Evolutionary conservation across 2,797 vertebrate species (phyloP).

Genomic region (Periparus ater): DNA sequence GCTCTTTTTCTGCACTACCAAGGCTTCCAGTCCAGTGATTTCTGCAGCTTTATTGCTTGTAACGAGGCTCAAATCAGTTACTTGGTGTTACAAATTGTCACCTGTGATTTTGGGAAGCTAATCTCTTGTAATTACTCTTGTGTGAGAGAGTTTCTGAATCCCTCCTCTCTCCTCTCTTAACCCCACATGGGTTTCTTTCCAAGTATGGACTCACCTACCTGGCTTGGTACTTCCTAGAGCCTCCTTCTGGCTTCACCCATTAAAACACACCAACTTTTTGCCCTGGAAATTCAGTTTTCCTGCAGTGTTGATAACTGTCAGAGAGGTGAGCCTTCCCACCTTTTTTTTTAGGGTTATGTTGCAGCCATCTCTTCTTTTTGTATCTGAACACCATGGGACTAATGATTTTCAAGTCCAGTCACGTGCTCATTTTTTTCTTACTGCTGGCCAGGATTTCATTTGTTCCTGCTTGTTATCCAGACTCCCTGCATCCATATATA

Average conservation of each 20-base stretch:
- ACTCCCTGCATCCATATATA: neutral
- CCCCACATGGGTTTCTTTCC: fast-evolving
- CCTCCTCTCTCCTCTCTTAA: fast-evolving
- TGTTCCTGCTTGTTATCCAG: neutral
- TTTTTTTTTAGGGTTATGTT: fast-evolving
- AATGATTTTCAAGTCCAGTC: neutral
- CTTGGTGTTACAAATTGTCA: neutral
- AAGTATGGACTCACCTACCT: fast-evolving
- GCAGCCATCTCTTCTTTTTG: neutral
- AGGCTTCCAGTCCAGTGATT: neutral
- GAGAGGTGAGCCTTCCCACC: neutral
- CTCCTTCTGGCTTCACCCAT: neutral
- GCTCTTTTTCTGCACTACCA: neutral
- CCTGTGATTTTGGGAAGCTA: neutral
- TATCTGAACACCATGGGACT: fast-evolving
- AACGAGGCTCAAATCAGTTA: neutral
- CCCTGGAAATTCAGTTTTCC: neutral
- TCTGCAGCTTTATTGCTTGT: neutral
- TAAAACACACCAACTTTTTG: neutral
- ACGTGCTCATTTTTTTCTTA: neutral
- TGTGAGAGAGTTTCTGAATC: neutral
- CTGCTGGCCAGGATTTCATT: neutral
- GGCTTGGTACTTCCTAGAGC: neutral
- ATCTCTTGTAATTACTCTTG: neutral
- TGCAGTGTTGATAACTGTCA: fast-evolving